Conservation (phyloP, 2,113 vertebrate genomes). For the Varanus komodoensis region DNA sequence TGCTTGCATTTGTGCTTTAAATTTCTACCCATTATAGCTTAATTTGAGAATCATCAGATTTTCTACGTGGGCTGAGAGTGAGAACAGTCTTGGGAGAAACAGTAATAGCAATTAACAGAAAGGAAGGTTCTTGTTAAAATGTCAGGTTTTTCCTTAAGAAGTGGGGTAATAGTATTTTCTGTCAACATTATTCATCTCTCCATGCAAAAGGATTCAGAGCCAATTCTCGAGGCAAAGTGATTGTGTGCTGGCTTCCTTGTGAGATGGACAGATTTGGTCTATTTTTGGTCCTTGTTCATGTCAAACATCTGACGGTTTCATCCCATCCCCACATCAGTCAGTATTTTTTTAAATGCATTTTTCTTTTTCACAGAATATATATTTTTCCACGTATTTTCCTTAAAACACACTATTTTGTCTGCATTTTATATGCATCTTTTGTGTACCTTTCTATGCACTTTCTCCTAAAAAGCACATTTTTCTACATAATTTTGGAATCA, state of each 20-base stretch:
- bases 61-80: constrained; percentile 36
- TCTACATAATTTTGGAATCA: too few relatives aligned
- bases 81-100: constrained; percentile 45
- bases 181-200: constrained; percentile 59
- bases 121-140: constrained; percentile 49
- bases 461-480: too few relatives aligned
- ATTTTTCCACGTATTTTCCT: background rate
- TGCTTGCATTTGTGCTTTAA: constrained; percentile 38
- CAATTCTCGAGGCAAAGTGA: background rate
- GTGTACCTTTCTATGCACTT: too few relatives aligned
- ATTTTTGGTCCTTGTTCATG: background rate
- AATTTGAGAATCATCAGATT: constrained; percentile 71
- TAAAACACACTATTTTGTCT: background rate
- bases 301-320: background rate
- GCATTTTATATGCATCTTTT: too few relatives aligned
- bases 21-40: constrained; percentile 54
- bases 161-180: constrained; percentile 61
- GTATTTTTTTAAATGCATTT: background rate
- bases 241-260: background rate
- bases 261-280: background rate
- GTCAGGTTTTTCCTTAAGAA: constrained; percentile 29
- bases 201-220: constrained; percentile 24
- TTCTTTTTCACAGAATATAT: too few relatives aligned
- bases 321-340: background rate
- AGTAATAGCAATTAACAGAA: constrained; percentile 58